phyloP scores from a whole-genome alignment of 2,797 vertebrate species.

The Takifugu ocellatus region DNA sequence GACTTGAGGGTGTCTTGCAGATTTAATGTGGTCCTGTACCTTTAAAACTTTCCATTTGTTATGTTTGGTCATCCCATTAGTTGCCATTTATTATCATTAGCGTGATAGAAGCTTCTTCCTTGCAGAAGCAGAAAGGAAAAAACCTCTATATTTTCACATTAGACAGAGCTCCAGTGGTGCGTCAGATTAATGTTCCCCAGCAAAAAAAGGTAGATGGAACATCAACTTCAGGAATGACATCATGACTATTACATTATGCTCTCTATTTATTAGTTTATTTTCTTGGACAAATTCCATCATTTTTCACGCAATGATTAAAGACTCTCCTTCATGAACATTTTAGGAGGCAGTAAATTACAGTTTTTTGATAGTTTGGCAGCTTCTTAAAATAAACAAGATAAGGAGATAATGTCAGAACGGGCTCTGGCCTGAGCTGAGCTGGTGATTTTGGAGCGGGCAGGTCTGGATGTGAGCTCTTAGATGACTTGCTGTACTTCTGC shows the following conservation, averaged over 20 bases:
- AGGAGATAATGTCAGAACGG: background rate
- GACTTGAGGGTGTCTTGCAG: slow-evolving; percentile 64
- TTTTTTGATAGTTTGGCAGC: slow-evolving; percentile 5
- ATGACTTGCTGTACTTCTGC: slow-evolving; percentile 35
- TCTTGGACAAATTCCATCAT: slow-evolving; percentile 39
- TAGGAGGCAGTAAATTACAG: slow-evolving; percentile 42
- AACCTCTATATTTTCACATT: slow-evolving; percentile 84
- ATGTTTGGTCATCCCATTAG: slow-evolving; percentile 99
- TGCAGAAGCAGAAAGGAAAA: slow-evolving; percentile 76
- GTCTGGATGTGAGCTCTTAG: slow-evolving; percentile 27
- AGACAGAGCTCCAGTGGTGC: slow-evolving; percentile 76
- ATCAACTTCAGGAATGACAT: slow-evolving; percentile 54
- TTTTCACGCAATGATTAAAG: slow-evolving; percentile 30
- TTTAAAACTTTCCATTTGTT: slow-evolving; percentile 99
- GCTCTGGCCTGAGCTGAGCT: too few species aligned
- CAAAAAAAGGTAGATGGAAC: slow-evolving; percentile 62
- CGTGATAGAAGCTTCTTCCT: slow-evolving; percentile 87
- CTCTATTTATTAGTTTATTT: slow-evolving; percentile 60
- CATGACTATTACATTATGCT: slow-evolving; percentile 59
- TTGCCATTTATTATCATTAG: slow-evolving; percentile 99
- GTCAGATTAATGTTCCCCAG: slow-evolving; percentile 69
- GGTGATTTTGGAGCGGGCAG: slow-evolving; percentile 21
- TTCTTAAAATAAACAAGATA: background rate
- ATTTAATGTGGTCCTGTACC: slow-evolving; percentile 90
- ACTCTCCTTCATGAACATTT: slow-evolving; percentile 31